Evolutionary conservation across 2,797 vertebrate species (phyloP).

Genomic region (Tolypeutes matacus): DNA sequence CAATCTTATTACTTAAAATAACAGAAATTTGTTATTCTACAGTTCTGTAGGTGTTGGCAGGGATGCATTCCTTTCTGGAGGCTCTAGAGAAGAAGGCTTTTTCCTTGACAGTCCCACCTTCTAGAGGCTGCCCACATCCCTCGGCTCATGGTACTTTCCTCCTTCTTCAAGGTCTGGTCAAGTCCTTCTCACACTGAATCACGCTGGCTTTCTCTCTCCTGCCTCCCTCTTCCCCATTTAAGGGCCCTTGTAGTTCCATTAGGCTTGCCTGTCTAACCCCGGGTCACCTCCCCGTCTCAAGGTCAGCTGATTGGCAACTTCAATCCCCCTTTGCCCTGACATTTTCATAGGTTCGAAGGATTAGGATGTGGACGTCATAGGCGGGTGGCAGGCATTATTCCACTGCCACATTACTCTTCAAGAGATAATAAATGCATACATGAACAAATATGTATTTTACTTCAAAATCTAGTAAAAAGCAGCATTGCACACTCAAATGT

Average conservation of each 20-base stretch:
- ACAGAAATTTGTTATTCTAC: not conserved
- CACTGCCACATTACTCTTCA: not conserved
- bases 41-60: not conserved
- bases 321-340: not conserved
- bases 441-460: not conserved
- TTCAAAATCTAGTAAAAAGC: conserved; percentile 25
- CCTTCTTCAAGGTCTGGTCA: not conserved
- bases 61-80: not conserved
- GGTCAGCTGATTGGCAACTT: no score
- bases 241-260: not conserved
- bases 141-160: not conserved
- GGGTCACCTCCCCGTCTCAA: not conserved
- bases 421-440: not conserved
- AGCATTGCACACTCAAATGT: not conserved
- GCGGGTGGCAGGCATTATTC: not conserved
- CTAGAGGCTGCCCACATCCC: not conserved
- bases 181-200: not conserved
- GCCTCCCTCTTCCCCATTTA: not conserved
- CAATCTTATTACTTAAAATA: not conserved
- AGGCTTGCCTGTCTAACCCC: not conserved
- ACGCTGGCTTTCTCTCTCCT: not conserved
- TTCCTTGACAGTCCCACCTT: not conserved
- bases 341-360: not conserved
- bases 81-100: no score
- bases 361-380: not conserved